Evolutionary conservation across 2,113 vertebrate species (phyloP).

Genomic region (human (Homo sapiens)): GRCh38 chr16:3752501-3753000

Average conservation of each 20-base stretch:
- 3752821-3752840: constrained; percentile 63
- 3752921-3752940: constrained; percentile 81
- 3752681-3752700: constrained; percentile 71
- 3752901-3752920: constrained; percentile 84
- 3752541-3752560: constrained; percentile 84
- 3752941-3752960: constrained; percentile 79
- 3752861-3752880: constrained; percentile 59
- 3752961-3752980: constrained; percentile 75
- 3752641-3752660: constrained; percentile 72
- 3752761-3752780: constrained; percentile 79
- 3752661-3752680: constrained; percentile 65
- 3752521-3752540: constrained; percentile 87
- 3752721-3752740: constrained; percentile 73
- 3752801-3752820: constrained; percentile 84
- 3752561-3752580: constrained; percentile 86
- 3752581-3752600: constrained; percentile 78
- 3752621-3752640: constrained; percentile 83
- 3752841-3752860: constrained; percentile 83
- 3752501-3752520: constrained; percentile 88
- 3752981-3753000: constrained; percentile 79
- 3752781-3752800: constrained; percentile 83
- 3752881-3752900: constrained; percentile 75
- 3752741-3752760: constrained; percentile 72
- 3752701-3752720: constrained; percentile 75
- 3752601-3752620: constrained; percentile 83